These are phyloP conservation scores for Glyphotaelius pellucidus DNA, from an alignment of 2,888 invertebrate genomes.

Conservation along the genomic window DNA sequence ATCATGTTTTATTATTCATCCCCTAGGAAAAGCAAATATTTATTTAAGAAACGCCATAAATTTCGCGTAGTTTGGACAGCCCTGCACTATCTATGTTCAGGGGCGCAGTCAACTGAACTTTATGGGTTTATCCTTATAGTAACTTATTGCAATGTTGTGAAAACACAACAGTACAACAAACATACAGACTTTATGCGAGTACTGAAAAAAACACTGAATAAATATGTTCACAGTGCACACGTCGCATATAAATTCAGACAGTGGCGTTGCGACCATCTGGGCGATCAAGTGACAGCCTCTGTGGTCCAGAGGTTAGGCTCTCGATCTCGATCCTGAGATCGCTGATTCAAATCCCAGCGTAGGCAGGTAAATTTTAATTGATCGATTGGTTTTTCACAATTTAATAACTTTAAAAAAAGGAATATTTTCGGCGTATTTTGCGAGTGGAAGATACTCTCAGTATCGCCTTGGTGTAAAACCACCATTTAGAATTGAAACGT, in stretches of 20 bases:
- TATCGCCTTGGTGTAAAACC: no score
- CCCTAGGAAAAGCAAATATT: background rate
- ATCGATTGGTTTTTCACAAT: no score
- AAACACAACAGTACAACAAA: background rate
- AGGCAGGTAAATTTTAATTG: no score
- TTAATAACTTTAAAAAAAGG: no score
- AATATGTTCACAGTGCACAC: background rate
- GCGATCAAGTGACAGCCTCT: background rate
- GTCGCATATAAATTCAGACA: background rate
- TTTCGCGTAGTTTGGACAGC: conserved; percentile 16
- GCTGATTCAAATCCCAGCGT: no score
- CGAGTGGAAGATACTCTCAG: no score
- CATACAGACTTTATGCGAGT: background rate
- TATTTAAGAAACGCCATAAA: conserved; percentile 30
- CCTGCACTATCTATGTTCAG: conserved; percentile 34
- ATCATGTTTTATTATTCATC: conserved; percentile 12
- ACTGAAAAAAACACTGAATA: background rate
- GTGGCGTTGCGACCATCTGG: background rate
- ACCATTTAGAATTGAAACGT: no score
- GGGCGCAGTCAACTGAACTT: conserved; percentile 29
- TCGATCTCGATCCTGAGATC: no score
- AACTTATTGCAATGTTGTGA: conserved; percentile 21
- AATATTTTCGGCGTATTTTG: no score
- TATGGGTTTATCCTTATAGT: conserved; percentile 20
- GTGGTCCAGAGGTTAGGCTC: no score